Evolutionary conservation across 92 coral and sea anemone genomes (phyloP).

Genomic region (Porites rus): DNA sequence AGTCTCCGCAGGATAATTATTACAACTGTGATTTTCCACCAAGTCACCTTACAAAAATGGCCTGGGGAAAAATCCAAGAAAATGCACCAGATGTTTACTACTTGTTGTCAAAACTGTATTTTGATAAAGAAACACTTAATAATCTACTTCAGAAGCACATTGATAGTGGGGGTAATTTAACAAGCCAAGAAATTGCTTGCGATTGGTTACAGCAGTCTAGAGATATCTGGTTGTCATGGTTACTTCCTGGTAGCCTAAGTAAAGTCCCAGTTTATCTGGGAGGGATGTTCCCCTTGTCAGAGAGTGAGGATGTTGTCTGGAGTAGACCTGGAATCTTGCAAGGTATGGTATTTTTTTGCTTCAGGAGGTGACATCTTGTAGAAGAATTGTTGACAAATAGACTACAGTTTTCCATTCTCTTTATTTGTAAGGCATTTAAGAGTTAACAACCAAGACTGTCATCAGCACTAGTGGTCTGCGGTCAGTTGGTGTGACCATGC

Average conservation of each 20-base stretch:
- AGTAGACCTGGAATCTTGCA: slow-evolving; percentile 84
- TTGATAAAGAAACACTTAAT: slow-evolving; percentile 60
- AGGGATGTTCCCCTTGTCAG: slow-evolving; percentile 89
- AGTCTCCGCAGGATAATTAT: slow-evolving; percentile 24
- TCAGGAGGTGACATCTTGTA: too few species aligned
- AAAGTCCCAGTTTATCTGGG: slow-evolving; percentile 84
- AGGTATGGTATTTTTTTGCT: slow-evolving; percentile 42
- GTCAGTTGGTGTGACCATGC: too few species aligned
- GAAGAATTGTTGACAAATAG: too few species aligned
- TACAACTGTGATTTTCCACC: slow-evolving; percentile 76
- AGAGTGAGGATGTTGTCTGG: slow-evolving; percentile 78
- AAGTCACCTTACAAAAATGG: slow-evolving; percentile 71
- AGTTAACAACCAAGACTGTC: too few species aligned
- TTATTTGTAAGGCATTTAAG: too few species aligned
- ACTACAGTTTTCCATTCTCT: too few species aligned
- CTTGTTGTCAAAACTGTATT: slow-evolving; percentile 69
- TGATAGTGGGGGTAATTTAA: slow-evolving; percentile 55
- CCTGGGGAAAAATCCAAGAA: slow-evolving; percentile 70
- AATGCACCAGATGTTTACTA: slow-evolving; percentile 77
- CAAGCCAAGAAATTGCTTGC: slow-evolving; percentile 78
- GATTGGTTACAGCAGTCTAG: slow-evolving; percentile 73
- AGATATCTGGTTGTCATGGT: slow-evolving; percentile 81
- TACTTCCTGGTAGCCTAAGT: slow-evolving; percentile 60
- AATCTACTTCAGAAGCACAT: slow-evolving; percentile 56
- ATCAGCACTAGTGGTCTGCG: too few species aligned